These are phyloP conservation scores for Picathartes gymnocephalus DNA, from an alignment of 2,113 vertebrate genomes.

Conservation along the genomic window DNA sequence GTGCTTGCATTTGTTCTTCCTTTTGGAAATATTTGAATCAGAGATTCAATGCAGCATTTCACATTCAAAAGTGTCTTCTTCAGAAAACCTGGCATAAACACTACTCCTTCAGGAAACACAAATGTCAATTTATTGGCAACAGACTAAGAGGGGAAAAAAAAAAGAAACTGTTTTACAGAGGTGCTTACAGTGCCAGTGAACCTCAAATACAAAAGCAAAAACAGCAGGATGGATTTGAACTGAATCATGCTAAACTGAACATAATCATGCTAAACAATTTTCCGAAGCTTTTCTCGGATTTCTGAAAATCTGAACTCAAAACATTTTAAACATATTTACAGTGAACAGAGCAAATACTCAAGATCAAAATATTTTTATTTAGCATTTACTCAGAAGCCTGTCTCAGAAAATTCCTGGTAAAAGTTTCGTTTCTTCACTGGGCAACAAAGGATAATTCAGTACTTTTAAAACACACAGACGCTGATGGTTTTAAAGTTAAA, in stretches of 20 bases:
- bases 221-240: not conserved
- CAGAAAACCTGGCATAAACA: not conserved
- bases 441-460: not conserved
- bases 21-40: not conserved
- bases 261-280: not conserved
- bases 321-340: not conserved
- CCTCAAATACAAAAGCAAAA: not conserved
- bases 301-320: not conserved
- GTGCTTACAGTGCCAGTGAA: not conserved
- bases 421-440: not conserved
- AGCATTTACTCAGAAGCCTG: not conserved
- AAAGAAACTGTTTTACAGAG: not conserved
- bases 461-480: not conserved
- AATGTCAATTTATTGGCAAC: not conserved
- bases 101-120: not conserved
- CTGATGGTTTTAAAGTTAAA: not conserved
- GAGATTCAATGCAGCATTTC: not conserved
- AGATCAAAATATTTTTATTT: not conserved
- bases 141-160: not conserved
- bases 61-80: not conserved
- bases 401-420: not conserved
- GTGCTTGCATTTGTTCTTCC: not conserved
- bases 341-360: not conserved
- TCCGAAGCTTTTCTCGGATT: not conserved
- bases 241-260: not conserved